Percentiles rank a stretch among this genome's conserved stretches.
Conservation (phyloP, 2,113 vertebrate species). For the Tympanuchus pallidicinctus region DNA sequence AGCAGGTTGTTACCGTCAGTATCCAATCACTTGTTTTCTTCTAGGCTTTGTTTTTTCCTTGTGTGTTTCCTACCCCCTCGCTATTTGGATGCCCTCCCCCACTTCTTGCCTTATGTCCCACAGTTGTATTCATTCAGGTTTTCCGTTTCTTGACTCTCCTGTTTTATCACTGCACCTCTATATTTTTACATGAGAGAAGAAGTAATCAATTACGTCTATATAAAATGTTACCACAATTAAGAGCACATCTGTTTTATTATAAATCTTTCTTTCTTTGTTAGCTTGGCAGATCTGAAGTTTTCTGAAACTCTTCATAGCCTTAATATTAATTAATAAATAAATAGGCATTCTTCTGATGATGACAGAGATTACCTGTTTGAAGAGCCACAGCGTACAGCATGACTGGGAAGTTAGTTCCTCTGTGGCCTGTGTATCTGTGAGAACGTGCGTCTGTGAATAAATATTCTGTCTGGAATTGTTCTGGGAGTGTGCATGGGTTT, state of each 20-base stretch:
- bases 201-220: not conserved
- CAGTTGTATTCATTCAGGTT: accelerated
- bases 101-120: not conserved
- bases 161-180: not conserved
- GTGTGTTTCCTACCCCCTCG: not conserved
- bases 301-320: not conserved
- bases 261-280: not conserved
- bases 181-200: not conserved
- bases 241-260: not conserved
- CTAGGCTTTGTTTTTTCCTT: not conserved
- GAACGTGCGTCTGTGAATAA: not conserved
- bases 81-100: not conserved
- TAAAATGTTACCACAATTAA: not conserved
- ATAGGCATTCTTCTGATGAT: not conserved
- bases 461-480: not conserved
- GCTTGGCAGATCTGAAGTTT: not conserved
- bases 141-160: not conserved
- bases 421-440: not conserved
- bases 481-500: not conserved
- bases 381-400: not conserved
- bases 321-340: not conserved
- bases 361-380: not conserved
- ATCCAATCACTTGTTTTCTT: not conserved
- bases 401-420: not conserved
- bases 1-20: not conserved